These are phyloP conservation scores for Marcusenius ussheri DNA, from an alignment of 2,113 vertebrate genomes.

Conservation along the genomic window DNA sequence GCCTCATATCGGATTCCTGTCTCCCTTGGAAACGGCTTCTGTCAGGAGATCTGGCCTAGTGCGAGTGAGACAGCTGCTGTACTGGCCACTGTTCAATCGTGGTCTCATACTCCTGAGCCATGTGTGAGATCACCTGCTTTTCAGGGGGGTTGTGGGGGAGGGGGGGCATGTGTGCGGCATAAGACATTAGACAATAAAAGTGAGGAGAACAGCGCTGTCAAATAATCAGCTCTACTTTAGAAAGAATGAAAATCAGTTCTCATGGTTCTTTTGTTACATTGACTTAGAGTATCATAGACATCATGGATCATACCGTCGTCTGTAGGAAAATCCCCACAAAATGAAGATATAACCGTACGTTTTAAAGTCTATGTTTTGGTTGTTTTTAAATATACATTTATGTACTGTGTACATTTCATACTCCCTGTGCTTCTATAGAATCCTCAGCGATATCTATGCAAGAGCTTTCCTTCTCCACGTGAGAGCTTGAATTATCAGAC, in stretches of 20 bases:
- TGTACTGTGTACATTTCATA: background rate
- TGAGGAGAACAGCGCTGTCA: background rate
- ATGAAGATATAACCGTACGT: background rate
- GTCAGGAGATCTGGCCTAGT: background rate
- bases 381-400: background rate
- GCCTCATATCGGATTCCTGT: background rate
- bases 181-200: background rate
- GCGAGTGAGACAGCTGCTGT: background rate
- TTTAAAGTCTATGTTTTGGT: background rate
- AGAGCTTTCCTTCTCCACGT: background rate
- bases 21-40: background rate
- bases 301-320: background rate
- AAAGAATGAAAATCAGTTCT: background rate
- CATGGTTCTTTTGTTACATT: background rate
- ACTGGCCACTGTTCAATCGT: background rate
- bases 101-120: background rate
- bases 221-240: background rate
- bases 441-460: background rate
- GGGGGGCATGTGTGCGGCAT: background rate
- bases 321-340: background rate
- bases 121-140: background rate
- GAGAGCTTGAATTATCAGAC: background rate
- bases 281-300: background rate
- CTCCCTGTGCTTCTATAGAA: background rate
- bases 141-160: background rate